These are phyloP conservation scores for Euphonia xanthogaster DNA, from an alignment of 2,797 vertebrate genomes.

Conservation along the genomic window DNA sequence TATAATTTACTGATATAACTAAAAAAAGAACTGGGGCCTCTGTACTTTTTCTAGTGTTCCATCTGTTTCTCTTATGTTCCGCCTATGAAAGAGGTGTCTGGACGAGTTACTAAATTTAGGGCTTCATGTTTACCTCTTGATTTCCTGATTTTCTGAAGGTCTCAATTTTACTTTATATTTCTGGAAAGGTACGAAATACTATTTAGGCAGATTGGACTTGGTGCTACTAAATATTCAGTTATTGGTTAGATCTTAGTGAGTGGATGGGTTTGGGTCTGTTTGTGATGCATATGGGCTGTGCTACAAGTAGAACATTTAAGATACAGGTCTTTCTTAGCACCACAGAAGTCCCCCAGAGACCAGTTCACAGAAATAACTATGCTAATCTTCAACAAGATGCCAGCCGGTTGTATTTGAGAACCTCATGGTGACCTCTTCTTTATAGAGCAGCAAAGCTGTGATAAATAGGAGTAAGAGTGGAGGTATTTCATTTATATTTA, in stretches of 20 bases:
- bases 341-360: not conserved
- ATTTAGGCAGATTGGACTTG: not conserved
- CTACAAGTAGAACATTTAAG: not conserved
- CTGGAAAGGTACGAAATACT: not conserved
- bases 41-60: not conserved
- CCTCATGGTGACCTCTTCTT: not conserved
- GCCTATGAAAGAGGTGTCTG: not conserved
- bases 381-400: not conserved
- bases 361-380: not conserved
- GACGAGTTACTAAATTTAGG: not conserved
- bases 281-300: not conserved
- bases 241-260: not conserved
- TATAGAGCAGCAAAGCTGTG: not conserved
- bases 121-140: not conserved
- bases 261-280: not conserved
- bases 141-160: not conserved
- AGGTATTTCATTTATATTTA: not conserved
- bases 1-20: not conserved
- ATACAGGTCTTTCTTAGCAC: not conserved
- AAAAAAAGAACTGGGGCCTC: not conserved
- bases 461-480: not conserved
- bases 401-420: not conserved
- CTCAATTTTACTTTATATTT: not conserved
- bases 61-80: not conserved
- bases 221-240: not conserved